Percentiles rank a stretch among this genome's conserved stretches.
Evolutionary conservation across 1,140 invertebrate species (phyloP).

Genomic region (Drosophila sp.): DNA sequence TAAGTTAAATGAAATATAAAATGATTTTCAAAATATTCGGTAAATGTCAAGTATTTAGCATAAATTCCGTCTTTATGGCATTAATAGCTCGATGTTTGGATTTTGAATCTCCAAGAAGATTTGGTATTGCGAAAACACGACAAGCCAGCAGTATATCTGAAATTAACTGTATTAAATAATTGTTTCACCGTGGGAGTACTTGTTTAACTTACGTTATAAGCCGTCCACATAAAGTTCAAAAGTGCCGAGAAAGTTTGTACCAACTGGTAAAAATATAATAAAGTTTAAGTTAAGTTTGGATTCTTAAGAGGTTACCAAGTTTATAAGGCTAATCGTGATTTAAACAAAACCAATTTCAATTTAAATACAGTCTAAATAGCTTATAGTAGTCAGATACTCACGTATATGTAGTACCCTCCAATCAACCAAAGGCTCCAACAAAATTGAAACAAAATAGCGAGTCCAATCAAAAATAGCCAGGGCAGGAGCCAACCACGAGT

Average conservation of each 20-base stretch:
- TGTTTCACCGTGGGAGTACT: not conserved
- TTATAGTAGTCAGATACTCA: no score
- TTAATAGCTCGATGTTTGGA: slow-evolving; percentile 93
- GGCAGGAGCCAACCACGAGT: slow-evolving; percentile 91
- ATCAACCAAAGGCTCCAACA: slow-evolving; percentile 93
- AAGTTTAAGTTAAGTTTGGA: not conserved
- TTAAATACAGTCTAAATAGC: no score
- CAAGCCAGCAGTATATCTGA: slow-evolving; percentile 94
- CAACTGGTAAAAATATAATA: slow-evolving; percentile 86
- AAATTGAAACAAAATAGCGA: slow-evolving; percentile 91
- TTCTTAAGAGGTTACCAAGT: no score
- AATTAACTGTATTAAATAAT: slow-evolving; percentile 51
- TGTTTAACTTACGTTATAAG: slow-evolving; percentile 90
- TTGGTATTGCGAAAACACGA: slow-evolving; percentile 93
- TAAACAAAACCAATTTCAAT: no score
- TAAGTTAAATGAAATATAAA: slow-evolving; percentile 15
- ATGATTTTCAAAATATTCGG: slow-evolving; percentile 34
- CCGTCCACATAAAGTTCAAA: slow-evolving; percentile 91
- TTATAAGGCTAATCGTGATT: no score
- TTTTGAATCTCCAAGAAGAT: slow-evolving; percentile 91
- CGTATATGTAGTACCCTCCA: slow-evolving; percentile 95
- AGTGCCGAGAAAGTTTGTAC: slow-evolving; percentile 91
- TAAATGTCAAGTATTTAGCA: not conserved
- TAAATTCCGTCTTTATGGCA: slow-evolving; percentile 85
- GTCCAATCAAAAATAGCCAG: slow-evolving; percentile 90